Evolutionary conservation across 2,797 vertebrate genomes (phyloP).

Genomic region (Anableps anableps): DNA sequence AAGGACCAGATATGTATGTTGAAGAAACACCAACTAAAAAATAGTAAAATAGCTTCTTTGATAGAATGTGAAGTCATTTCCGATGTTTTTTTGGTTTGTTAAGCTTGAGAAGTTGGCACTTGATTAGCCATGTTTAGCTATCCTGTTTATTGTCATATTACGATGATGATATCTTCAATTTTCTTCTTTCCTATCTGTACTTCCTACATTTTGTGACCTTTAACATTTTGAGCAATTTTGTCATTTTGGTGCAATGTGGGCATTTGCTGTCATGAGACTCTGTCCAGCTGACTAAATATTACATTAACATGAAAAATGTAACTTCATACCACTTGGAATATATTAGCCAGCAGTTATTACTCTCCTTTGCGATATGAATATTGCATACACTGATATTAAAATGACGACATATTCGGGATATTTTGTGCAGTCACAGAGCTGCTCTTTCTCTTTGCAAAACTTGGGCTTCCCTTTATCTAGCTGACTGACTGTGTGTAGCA

Average conservation of each 20-base stretch:
- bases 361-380: neutral
- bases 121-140: neutral
- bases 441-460: neutral
- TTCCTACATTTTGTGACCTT: neutral
- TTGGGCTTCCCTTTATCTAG: neutral
- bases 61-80: neutral
- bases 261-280: neutral
- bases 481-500: neutral
- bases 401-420: neutral
- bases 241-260: neutral
- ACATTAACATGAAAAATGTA: conserved; percentile 1
- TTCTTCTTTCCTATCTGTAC: neutral
- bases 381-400: neutral
- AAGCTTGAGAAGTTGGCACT: no score
- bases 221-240: neutral
- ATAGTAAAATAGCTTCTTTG: neutral
- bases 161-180: neutral
- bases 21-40: no score
- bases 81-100: neutral
- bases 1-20: neutral
- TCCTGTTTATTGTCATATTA: neutral
- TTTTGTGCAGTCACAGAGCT: neutral
- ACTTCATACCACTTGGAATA: neutral
- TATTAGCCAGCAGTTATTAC: neutral
- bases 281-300: neutral